These are phyloP conservation scores for Procambarus clarkii DNA, from an alignment of 1,140 invertebrate species.

Conservation along the genomic window DNA sequence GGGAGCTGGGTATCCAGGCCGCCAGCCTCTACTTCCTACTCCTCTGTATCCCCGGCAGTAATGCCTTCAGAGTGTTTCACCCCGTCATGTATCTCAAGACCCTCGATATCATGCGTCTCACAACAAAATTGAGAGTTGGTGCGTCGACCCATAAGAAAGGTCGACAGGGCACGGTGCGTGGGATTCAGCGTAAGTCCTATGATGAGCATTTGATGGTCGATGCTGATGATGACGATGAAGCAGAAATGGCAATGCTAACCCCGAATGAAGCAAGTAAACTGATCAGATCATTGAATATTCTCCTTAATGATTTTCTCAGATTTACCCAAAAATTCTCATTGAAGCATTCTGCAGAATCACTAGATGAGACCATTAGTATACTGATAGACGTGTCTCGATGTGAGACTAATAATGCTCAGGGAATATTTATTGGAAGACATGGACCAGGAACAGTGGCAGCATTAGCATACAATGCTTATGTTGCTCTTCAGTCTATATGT, in stretches of 20 bases:
- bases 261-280: constrained; percentile 68
- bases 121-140: constrained; percentile 73
- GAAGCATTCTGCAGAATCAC: constrained; percentile 76
- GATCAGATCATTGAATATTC: constrained; percentile 74
- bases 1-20: constrained; percentile 76
- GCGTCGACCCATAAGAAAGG: constrained; percentile 58
- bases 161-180: constrained; percentile 41
- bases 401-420: constrained; percentile 75
- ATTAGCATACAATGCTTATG: constrained; percentile 77
- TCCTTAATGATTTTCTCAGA: constrained; percentile 77
- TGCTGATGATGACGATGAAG: constrained; percentile 73
- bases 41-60: constrained; percentile 79
- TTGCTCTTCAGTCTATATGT: constrained; percentile 77
- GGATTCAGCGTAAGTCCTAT: constrained; percentile 49
- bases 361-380: constrained; percentile 77
- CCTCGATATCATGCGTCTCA: constrained; percentile 77
- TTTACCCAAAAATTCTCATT: constrained; percentile 78
- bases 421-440: constrained; percentile 68
- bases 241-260: constrained; percentile 62
- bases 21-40: constrained; percentile 78
- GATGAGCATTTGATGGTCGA: background rate
- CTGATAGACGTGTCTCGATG: constrained; percentile 78
- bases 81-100: constrained; percentile 78
- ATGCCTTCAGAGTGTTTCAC: constrained; percentile 80
- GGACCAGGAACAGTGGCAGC: constrained; percentile 74